Conservation (phyloP, 2,888 invertebrate species). For the Disparrhopalites patrizii region DNA sequence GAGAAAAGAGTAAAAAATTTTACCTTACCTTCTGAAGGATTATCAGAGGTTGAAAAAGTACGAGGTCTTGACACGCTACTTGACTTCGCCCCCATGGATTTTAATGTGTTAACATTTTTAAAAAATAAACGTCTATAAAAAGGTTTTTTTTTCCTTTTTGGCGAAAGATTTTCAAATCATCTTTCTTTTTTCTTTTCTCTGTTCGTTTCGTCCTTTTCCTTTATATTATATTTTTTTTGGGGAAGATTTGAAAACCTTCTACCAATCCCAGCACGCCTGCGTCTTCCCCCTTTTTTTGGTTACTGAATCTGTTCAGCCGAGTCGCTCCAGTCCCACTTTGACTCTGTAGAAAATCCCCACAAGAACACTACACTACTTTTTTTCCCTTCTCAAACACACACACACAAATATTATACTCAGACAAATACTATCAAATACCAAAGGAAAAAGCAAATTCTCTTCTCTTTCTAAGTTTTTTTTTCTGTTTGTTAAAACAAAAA, state of each 20-base stretch:
- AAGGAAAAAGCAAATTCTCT: not conserved
- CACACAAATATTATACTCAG: no score
- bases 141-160: no score
- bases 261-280: not conserved
- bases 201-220: no score
- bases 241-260: slow-evolving; percentile 15
- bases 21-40: slow-evolving; percentile 29
- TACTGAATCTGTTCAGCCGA: not conserved
- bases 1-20: not conserved
- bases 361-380: not conserved
- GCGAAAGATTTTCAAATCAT: slow-evolving; percentile 15
- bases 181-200: no score
- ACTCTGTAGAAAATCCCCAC: not conserved
- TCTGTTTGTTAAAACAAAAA: slow-evolving; percentile 12
- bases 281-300: not conserved
- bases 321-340: slow-evolving; percentile 3
- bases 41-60: slow-evolving; percentile 42
- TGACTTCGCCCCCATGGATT: slow-evolving; percentile 38
- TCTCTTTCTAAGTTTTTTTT: slow-evolving; percentile 10
- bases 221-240: no score
- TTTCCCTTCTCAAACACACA: not conserved
- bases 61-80: slow-evolving; percentile 40
- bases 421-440: not conserved
- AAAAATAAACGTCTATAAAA: no score
- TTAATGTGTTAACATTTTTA: slow-evolving; percentile 12